Evolutionary conservation across 2,888 invertebrate genomes (phyloP).

Genomic region (Ypsolopha scabrella): DNA sequence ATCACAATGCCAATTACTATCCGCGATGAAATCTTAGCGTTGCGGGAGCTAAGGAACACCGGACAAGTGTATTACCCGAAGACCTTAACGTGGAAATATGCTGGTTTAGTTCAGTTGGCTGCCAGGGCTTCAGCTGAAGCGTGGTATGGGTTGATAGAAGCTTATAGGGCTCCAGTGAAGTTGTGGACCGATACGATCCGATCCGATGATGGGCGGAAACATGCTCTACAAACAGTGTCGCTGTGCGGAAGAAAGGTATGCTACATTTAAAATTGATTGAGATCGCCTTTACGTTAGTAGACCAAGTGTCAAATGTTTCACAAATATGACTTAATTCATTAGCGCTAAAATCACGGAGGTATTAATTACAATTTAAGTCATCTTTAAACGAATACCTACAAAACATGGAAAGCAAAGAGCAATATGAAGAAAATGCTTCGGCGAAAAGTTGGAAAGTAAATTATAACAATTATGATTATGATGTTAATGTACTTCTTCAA

Average conservation of each 20-base stretch:
- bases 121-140: constrained; percentile 43
- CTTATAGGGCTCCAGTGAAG: constrained; percentile 46
- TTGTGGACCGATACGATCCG: constrained; percentile 70
- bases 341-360: too few relatives aligned
- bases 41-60: constrained; percentile 35
- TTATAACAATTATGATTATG: too few relatives aligned
- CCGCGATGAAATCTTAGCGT: constrained; percentile 39
- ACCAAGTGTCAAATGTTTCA: background rate
- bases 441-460: too few relatives aligned
- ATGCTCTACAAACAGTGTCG: constrained; percentile 73
- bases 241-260: constrained; percentile 75
- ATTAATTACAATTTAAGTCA: background rate
- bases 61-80: constrained; percentile 39
- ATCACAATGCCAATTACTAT: constrained; percentile 37
- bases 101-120: constrained; percentile 45
- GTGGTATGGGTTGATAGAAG: constrained; percentile 33
- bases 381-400: background rate
- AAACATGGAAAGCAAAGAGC: background rate
- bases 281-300: background rate
- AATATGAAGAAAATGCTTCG: too few relatives aligned
- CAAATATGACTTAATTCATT: background rate
- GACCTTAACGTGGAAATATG: constrained; percentile 55
- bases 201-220: constrained; percentile 63
- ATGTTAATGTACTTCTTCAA: too few relatives aligned
- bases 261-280: background rate